Evolutionary conservation across 2,113 vertebrate genomes (phyloP).

Genomic region (Fulica atra): DNA sequence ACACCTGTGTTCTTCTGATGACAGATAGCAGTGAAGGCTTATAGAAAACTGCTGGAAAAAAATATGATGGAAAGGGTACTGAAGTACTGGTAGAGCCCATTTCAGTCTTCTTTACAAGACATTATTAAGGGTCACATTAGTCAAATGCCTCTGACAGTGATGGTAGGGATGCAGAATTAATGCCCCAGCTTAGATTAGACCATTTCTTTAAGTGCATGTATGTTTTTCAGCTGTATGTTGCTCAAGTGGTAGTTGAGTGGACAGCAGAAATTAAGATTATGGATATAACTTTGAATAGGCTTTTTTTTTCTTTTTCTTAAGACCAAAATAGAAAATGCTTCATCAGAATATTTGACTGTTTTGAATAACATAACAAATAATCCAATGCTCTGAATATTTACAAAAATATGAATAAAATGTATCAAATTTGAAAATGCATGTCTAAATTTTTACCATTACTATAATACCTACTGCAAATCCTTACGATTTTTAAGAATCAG

Average conservation of each 20-base stretch:
- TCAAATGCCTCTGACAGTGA: not conserved
- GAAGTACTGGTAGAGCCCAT: not conserved
- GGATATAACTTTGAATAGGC: not conserved
- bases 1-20: not conserved
- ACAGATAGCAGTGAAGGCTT: not conserved
- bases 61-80: not conserved
- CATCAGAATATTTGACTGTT: not conserved
- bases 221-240: not conserved
- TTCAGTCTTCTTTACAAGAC: not conserved
- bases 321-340: not conserved
- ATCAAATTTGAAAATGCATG: not conserved
- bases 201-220: not conserved
- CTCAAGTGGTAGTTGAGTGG: not conserved
- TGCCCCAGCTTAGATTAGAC: not conserved
- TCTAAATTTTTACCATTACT: not conserved
- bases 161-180: not conserved
- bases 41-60: not conserved
- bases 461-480: not conserved
- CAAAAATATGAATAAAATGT: not conserved
- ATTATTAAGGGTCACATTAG: not conserved
- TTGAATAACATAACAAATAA: not conserved
- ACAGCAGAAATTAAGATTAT: not conserved
- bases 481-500: not conserved
- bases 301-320: not conserved
- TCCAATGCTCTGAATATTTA: not conserved